phyloP scores from a whole-genome alignment of 1,140 invertebrate genomes.

The Zaprionus inermis region DNA sequence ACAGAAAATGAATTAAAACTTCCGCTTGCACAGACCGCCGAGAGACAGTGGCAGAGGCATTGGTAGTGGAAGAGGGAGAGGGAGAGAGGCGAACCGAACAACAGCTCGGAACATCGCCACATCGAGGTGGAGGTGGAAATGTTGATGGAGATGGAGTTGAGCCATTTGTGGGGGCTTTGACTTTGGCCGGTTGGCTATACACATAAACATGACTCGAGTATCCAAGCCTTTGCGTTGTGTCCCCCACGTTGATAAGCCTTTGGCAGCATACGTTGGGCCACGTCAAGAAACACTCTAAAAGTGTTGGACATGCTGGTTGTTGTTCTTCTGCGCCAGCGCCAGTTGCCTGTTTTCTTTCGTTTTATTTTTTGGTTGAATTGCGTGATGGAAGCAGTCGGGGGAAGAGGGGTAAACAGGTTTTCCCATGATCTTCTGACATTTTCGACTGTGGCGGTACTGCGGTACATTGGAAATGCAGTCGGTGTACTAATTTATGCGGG shows the following conservation, averaged over 20 bases:
- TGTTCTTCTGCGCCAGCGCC: conserved; percentile 10
- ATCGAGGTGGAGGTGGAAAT: not conserved
- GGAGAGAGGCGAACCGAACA: not conserved
- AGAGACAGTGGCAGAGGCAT: conserved; percentile 5
- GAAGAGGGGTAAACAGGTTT: conserved; percentile 56
- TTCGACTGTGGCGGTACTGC: conserved; percentile 43
- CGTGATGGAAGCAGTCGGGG: not conserved
- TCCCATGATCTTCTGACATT: conserved; percentile 65
- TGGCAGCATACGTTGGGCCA: conserved; percentile 52
- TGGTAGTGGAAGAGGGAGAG: conserved; percentile 7
- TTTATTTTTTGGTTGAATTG: conserved; percentile 24
- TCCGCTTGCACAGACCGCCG: conserved; percentile 58
- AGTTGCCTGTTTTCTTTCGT: conserved; percentile 20
- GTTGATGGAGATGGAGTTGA: conserved; percentile 9
- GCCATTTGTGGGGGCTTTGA: conserved; percentile 46
- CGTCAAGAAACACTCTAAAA: conserved; percentile 57
- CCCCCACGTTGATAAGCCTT: conserved; percentile 77
- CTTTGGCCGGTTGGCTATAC: conserved; percentile 33
- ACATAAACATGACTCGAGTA: conserved; percentile 40
- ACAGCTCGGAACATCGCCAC: conserved; percentile 5
- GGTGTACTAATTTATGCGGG: conserved; percentile 76
- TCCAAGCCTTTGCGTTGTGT: conserved; percentile 28
- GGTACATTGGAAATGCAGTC: conserved; percentile 59
- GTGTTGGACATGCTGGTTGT: conserved; percentile 74
- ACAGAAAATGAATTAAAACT: conserved; percentile 76